Evolutionary conservation across 1,140 invertebrate genomes (phyloP), one percentile per base, ranked within the genome.

Genomic region (Tribolium castaneum): DNA sequence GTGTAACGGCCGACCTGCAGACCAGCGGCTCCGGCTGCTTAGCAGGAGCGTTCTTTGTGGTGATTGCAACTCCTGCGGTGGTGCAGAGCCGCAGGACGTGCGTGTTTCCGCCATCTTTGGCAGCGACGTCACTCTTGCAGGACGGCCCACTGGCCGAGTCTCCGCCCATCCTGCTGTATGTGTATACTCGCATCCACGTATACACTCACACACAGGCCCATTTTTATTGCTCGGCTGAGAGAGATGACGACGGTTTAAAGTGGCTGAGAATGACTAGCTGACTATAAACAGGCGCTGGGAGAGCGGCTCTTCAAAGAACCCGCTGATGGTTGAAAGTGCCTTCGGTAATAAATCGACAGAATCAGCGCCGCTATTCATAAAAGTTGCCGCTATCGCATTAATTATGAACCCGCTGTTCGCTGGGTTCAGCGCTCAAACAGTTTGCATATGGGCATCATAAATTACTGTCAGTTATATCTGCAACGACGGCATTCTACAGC

Each of bases 71-170:
- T 78, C 49, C 54, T 56, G 59, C 59, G 59, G 59, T 66, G 59
- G 59, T 74, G 70, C 54, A 74, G 52, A 56, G 22, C 34, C 19
- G 35, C 75, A 70, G 62, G 56, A 50, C 80, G 81, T 83, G 84
- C 81, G 83, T 79, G 87, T 39, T 77, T 71, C 82, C 88, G 88
- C 87, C 88, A 88, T 88, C 87, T 88, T 89, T 87, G 85, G 84
- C 85, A 83, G 83, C 86, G 87, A 85, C 88, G 86, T 89, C 87
- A 88, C 87, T 87, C 87, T 85, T 86, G 85, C 87, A 87, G 88
- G 87, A 86, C 88, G 87, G 87, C 88, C 88, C 87, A 88, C 88
- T 86, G 86, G 87, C 86, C 84, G 83, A 86, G 86, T 83, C 88
- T 88, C 88, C 88, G 87, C 88, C 88, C 88, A 86, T 66, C 59